Conservation (phyloP, 2,797 vertebrate genomes). For the Myoxocephalus aenaeus region DNA sequence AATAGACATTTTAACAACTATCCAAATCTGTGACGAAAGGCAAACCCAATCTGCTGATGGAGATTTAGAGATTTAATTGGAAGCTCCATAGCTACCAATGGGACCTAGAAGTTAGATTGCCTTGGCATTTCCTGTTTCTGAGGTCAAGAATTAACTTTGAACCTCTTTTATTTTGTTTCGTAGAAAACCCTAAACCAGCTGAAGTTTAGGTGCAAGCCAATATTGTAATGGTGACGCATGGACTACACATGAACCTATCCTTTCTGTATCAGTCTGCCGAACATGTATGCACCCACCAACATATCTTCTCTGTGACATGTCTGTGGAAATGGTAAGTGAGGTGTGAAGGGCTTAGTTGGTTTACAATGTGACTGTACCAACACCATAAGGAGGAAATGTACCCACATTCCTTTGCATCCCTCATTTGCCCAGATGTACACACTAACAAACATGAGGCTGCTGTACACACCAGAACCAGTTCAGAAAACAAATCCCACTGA, state of each 20-base stretch:
- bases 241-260: not conserved
- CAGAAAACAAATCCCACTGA: constrained; percentile 16
- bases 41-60: too few relatives aligned
- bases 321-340: not conserved
- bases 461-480: not conserved
- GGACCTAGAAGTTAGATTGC: too few relatives aligned
- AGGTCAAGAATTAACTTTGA: too few relatives aligned
- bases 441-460: not conserved
- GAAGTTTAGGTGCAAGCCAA: not conserved
- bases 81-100: too few relatives aligned
- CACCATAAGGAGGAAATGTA: not conserved
- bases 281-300: not conserved
- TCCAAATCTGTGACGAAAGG: too few relatives aligned
- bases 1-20: too few relatives aligned
- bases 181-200: too few relatives aligned
- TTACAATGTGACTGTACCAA: not conserved
- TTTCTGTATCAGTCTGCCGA: not conserved
- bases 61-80: too few relatives aligned
- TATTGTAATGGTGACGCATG: not conserved
- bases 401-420: not conserved
- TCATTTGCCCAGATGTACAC: not conserved
- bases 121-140: too few relatives aligned
- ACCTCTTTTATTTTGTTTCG: too few relatives aligned
- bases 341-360: not conserved
- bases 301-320: not conserved